Conservation (phyloP, 1,140 invertebrate genomes). For the Cherax destructor region DNA sequence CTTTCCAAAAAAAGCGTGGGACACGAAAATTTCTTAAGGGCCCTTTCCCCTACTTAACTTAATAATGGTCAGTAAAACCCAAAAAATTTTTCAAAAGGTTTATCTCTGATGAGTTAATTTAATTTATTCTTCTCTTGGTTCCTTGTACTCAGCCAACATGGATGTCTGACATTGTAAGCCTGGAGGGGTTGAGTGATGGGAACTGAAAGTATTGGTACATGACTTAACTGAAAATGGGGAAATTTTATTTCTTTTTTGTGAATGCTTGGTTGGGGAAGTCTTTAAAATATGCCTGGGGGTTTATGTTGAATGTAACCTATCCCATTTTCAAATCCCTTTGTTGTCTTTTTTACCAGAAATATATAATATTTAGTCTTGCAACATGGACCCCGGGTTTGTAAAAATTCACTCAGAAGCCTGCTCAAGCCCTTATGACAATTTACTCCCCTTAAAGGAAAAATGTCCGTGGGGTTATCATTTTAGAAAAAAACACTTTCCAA, state of each 20-base stretch:
- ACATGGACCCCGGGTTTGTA: no score
- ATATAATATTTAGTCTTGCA: slow-evolving; percentile 57
- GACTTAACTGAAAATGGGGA: slow-evolving; percentile 7
- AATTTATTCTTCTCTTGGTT: slow-evolving; percentile 55
- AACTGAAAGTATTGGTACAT: slow-evolving; percentile 11
- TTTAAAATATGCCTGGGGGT: slow-evolving; percentile 14
- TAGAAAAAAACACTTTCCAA: no score
- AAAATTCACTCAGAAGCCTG: no score
- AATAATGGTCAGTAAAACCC: no score
- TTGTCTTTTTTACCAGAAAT: slow-evolving; percentile 55
- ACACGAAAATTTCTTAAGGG: no score
- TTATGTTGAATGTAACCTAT: slow-evolving; percentile 53
- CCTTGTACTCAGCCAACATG: slow-evolving; percentile 61
- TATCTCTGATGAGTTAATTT: no score
- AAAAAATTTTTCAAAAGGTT: no score
- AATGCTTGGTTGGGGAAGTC: neutral
- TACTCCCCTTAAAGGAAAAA: no score
- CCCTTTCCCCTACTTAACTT: no score
- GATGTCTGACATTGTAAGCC: slow-evolving; percentile 40
- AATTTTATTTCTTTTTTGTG: slow-evolving; percentile 15
- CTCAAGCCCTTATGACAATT: no score
- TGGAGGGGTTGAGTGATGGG: slow-evolving; percentile 8
- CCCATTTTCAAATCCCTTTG: slow-evolving; percentile 51
- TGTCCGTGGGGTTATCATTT: no score
- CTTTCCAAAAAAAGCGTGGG: no score